Evolutionary conservation across 2,888 invertebrate species (phyloP).

Genomic region (Philereme transversata): DNA sequence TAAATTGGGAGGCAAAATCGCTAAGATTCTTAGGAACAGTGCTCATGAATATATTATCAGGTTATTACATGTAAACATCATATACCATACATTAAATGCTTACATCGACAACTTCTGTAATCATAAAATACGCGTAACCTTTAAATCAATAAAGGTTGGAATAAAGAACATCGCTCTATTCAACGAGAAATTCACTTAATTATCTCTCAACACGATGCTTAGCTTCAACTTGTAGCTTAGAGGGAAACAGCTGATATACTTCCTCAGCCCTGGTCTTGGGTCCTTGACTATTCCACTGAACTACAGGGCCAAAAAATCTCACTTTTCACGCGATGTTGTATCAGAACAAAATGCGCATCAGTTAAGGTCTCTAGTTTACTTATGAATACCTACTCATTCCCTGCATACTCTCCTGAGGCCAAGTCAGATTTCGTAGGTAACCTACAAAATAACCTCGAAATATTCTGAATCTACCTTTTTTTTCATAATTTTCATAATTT

Average conservation of each 20-base stretch:
- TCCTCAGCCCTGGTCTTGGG: background rate
- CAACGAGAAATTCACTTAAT: constrained; percentile 50
- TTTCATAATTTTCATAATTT: too few species aligned
- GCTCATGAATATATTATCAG: constrained; percentile 13
- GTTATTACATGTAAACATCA: constrained; percentile 16
- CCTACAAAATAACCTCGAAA: too few species aligned
- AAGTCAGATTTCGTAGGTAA: too few species aligned
- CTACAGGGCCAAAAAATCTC: too few species aligned
- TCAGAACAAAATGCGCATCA: too few species aligned
- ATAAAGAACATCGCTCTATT: constrained; percentile 39
- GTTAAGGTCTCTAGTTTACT: too few species aligned
- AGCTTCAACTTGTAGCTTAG: constrained; percentile 38
- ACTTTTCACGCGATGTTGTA: too few species aligned
- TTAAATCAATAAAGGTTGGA: constrained; percentile 27
- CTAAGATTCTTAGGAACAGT: background rate
- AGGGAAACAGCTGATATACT: constrained; percentile 5
- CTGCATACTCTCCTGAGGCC: too few species aligned
- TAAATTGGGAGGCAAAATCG: too few species aligned
- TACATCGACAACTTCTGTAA: constrained; percentile 21
- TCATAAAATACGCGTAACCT: constrained; percentile 24
- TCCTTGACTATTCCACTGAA: too few species aligned
- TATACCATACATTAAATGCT: constrained; percentile 19
- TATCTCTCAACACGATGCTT: constrained; percentile 51
- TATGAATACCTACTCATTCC: too few species aligned
- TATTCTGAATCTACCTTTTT: too few species aligned